Base-by-base conservation (phyloP, 2,888 invertebrate species). In the Sesia apiformis region DNA sequence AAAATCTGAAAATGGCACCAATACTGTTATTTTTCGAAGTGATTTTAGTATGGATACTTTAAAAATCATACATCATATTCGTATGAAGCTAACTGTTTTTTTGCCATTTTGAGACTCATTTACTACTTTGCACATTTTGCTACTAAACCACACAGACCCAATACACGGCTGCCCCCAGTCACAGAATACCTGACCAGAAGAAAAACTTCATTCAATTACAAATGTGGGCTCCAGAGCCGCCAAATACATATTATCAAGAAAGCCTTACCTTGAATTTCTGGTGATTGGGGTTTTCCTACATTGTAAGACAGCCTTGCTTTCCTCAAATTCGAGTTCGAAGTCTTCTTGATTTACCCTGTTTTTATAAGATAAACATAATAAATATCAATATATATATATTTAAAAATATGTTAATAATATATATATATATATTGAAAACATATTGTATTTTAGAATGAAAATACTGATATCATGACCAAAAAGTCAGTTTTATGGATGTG, bases 291-390 rank as follows among this genome's bases (percentile, higher is more conserved):
- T 91, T 79, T 93, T 93, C 62, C 93, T 92, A 76, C 94, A 94
- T 72, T 94, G 93, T 76, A 94, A 92, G 61, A 95, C 94, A 60
- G 92, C 91, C 80, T 94, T 96, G 65, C 93, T 94, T 75, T 98
- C 98, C 83, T 98, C 98, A 60, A 94, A 93, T 81, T 98, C 98
- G 56, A 99, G 91, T 76, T 97, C 97, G 74, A 98, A 98, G 82
- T 99, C 98, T 75, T 98, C 98, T 61, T 93, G 93, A 59, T 91
- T 92, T 56, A 93, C 93, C 71, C 94, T 93, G 72, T 51, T 46
- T 46, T n/a, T 46, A 23, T 8, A 46, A 46, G n/a, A 42, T 5
- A 38, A 39, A 42, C 53, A 42, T 8, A 52, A n/a, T 7, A 4
- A 38, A 52, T 52, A 39, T n/a, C 8, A 49, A 49, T n/a, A 49